Base-by-base conservation (phyloP, 1,140 invertebrate genomes). In the Venturia canescens region DNA sequence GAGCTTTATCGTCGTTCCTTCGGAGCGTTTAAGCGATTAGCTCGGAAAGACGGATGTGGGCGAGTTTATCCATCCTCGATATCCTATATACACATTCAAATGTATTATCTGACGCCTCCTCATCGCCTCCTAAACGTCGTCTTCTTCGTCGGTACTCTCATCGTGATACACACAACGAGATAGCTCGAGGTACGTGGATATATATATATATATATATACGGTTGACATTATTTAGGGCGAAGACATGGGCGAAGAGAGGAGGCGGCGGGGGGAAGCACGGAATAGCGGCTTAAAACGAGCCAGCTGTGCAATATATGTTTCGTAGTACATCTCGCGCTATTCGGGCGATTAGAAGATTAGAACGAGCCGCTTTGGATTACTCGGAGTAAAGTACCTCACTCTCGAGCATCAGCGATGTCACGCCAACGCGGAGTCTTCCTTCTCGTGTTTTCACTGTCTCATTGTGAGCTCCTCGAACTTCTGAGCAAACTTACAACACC, bases 21-120 rank as follows among this genome's bases (percentile, higher is more conserved):
- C 21, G 23, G 60, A 71, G 69, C 38, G 38, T 48, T 48, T 38
- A 48, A 71, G 69, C 69, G 69, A 71, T 71, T 71, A 71, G 69
- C 34, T 38, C 48, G 16, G 38, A 71, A 71, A 71, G 69, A 71
- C 34, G 69, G 34, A 71, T 71, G 69, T 71, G 21, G 13, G 7
- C n/a, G n/a, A 48, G 34, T 71, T 71, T 71, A 71, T 71, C 34
- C 38, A 71, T 38, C 69, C 69, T 48, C 69, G 27, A 71, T 71
- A 71, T 71, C 69, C 34, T 48, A 48, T 13, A 26, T 71, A 21
- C 13, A 57, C 53, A 57, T 23, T 48, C 69, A 48, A 38, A 71
- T 71, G 69, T 48, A 71, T 71, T 71, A 71, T 71, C 69, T 48
- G 29, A 34, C 69, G 69, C 69, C 34, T 48, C 69, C 34, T 34